A percentile compares a stretch with the other conserved stretches of the same genome.
Evolutionary conservation across 2,797 vertebrate genomes (phyloP).

Genomic region (Eleutherodactylus coqui): DNA sequence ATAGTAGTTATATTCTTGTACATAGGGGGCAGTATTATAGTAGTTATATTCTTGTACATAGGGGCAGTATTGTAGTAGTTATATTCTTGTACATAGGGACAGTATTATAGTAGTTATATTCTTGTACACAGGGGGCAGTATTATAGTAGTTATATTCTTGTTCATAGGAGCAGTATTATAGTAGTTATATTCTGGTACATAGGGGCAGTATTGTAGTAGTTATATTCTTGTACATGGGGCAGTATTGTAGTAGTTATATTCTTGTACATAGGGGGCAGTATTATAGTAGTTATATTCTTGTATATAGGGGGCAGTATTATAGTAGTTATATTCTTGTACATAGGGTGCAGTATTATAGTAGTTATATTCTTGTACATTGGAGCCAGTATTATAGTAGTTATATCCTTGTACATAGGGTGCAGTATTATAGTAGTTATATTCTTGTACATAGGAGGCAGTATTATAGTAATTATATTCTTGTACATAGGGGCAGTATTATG

Average conservation of each 20-base stretch:
- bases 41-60: slow-evolving; percentile 1
- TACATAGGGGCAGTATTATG: not conserved
- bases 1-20: too few relatives aligned
- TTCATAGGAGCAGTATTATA: too few relatives aligned
- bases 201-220: too few relatives aligned
- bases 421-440: not conserved
- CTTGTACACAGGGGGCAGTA: too few relatives aligned
- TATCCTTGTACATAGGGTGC: not conserved
- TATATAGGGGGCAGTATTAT: not conserved
- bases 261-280: too few relatives aligned
- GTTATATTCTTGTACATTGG: not conserved
- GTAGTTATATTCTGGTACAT: too few relatives aligned
- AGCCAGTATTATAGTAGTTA: not conserved
- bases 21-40: not conserved
- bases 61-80: not conserved
- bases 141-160: too few relatives aligned
- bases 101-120: too few relatives aligned
- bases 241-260: too few relatives aligned
- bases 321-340: not conserved
- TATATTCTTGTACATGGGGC: too few relatives aligned
- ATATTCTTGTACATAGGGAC: not conserved
- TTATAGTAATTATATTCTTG: not conserved
- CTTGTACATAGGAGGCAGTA: not conserved
- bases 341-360: not conserved
- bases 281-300: not conserved